Conservation (phyloP, 2,797 vertebrate genomes). For the Danio aesculapii region DNA sequence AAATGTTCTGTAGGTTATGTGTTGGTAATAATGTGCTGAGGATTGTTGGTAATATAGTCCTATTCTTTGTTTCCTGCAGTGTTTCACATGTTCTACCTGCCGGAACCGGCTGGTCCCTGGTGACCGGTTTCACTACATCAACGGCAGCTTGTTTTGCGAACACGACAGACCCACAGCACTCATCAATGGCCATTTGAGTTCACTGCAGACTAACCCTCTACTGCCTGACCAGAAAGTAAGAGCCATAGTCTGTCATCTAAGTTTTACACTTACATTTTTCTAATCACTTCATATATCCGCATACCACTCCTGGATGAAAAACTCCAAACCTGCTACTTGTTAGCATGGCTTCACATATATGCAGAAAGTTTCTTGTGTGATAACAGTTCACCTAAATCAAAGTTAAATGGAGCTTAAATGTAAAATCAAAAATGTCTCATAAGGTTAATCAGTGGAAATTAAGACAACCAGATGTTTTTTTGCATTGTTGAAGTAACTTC, state of each 20-base stretch:
- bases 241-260: conserved; percentile 48
- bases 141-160: conserved; percentile 99
- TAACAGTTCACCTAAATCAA: too few species aligned
- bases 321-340: too few species aligned
- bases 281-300: background rate
- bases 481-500: too few species aligned
- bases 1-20: background rate
- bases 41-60: conserved; percentile 47
- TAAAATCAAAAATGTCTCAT: too few species aligned
- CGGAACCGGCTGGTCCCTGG: conserved; percentile 98
- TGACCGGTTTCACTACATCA: conserved; percentile 99
- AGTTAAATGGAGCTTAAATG: too few species aligned
- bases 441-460: too few species aligned
- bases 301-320: too few species aligned
- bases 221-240: conserved; percentile 99
- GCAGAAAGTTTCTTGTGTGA: too few species aligned
- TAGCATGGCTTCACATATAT: too few species aligned
- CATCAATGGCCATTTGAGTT: conserved; percentile 99
- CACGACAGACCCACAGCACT: conserved; percentile 99
- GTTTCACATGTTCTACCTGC: conserved; percentile 99
- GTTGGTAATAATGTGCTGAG: background rate
- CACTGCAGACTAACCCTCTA: conserved; percentile 99
- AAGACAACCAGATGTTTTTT: too few species aligned
- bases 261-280: background rate
- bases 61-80: conserved; percentile 77